A percentile compares a stretch with the other conserved stretches of the same genome.
These are phyloP conservation scores for Girardinichthys multiradiatus DNA, from an alignment of 2,113 vertebrate genomes.

Conservation along the genomic window DNA sequence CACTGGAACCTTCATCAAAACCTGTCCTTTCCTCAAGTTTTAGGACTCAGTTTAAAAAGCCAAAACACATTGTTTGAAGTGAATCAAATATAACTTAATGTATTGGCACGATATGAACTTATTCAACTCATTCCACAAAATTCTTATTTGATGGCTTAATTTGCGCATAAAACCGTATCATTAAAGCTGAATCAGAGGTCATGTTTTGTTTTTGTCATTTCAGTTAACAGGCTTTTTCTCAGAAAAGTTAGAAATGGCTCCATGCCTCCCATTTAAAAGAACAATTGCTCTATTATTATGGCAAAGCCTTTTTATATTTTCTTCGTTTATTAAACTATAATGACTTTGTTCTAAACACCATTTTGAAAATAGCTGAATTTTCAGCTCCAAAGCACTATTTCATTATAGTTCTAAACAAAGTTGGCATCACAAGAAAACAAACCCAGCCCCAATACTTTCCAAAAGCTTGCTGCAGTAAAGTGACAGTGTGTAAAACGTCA, in stretches of 20 bases:
- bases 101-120: neutral
- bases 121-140: neutral
- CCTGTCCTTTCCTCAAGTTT: too few relatives aligned
- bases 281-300: neutral
- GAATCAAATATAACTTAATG: too few relatives aligned
- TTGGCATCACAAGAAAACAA: conserved; percentile 18
- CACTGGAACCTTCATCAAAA: too few relatives aligned
- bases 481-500: conserved; percentile 35
- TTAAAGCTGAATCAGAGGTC: neutral
- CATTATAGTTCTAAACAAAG: neutral
- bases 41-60: too few relatives aligned
- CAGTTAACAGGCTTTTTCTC: neutral
- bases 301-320: neutral
- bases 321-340: neutral
- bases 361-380: conserved; percentile 2
- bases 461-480: conserved; percentile 30
- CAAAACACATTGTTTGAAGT: too few relatives aligned
- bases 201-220: neutral
- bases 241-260: neutral
- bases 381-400: neutral
- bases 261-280: neutral
- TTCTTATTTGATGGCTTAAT: neutral
- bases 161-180: neutral
- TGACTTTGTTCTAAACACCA: conserved; percentile 1
- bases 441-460: conserved; percentile 15